These are phyloP conservation scores for Sinopyrophorus schimmeli DNA, from an alignment of 2,888 invertebrate genomes.

Conservation along the genomic window DNA sequence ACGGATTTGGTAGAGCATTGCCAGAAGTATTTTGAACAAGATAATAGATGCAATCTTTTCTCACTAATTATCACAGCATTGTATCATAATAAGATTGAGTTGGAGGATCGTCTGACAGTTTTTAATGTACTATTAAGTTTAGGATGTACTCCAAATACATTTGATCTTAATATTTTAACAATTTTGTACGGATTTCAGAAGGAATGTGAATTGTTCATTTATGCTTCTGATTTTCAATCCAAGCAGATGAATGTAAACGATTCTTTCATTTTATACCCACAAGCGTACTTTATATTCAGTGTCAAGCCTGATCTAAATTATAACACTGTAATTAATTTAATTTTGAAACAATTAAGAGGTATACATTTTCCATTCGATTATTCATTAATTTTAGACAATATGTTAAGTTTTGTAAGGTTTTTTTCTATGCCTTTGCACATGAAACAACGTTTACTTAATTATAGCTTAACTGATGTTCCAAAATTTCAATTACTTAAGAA, in stretches of 20 bases:
- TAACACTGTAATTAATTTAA: constrained; percentile 1
- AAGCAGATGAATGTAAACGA: not conserved
- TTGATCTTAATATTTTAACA: constrained; percentile 70
- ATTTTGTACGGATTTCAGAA: constrained; percentile 79
- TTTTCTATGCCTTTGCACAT: constrained; percentile 6
- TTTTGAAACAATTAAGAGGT: constrained; percentile 11
- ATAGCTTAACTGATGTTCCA: not conserved
- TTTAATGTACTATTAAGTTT: constrained; percentile 7
- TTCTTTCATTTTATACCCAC: constrained; percentile 8
- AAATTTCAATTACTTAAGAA: constrained; percentile 1
- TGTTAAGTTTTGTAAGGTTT: constrained; percentile 3
- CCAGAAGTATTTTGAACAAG: constrained; percentile 1
- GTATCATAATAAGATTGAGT: not conserved
- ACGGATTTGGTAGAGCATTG: constrained; percentile 5
- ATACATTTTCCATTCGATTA: constrained; percentile 3
- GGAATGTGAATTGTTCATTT: constrained; percentile 61
- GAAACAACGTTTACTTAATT: constrained; percentile 2
- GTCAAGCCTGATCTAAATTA: not conserved
- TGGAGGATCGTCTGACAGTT: constrained; percentile 1
- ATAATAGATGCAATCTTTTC: constrained; percentile 5
- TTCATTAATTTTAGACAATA: not conserved
- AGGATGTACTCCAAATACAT: constrained; percentile 4
- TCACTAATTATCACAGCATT: not conserved
- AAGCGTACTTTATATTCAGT: constrained; percentile 2
- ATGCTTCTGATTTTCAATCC: not conserved